phyloP scores from a whole-genome alignment of 2,113 vertebrate genomes.

The Aphelocoma coerulescens region DNA sequence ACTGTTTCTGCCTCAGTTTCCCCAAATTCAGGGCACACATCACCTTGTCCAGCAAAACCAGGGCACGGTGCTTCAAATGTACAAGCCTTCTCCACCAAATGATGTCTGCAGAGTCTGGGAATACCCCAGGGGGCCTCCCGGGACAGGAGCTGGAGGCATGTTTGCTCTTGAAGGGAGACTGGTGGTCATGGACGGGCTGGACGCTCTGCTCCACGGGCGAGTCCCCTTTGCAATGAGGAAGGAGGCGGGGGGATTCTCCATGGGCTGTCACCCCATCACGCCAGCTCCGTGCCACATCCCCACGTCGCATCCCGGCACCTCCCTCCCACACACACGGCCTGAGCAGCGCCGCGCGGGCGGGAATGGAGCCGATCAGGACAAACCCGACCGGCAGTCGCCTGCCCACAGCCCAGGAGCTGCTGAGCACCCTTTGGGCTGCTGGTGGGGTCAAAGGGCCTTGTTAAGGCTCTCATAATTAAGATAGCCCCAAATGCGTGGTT shows the following conservation, averaged over 20 bases:
- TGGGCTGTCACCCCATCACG: fast-evolving
- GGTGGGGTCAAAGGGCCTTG: background rate
- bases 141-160: background rate
- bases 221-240: background rate
- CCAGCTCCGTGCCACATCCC: fast-evolving
- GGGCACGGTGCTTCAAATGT: fast-evolving
- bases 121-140: background rate
- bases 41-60: fast-evolving
- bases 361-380: background rate
- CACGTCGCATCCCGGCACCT: fast-evolving
- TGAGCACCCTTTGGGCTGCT: background rate
- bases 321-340: background rate
- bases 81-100: background rate
- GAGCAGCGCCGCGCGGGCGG: fast-evolving
- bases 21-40: background rate
- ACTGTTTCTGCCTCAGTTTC: background rate
- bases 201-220: fast-evolving
- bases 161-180: background rate
- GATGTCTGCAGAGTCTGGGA: background rate
- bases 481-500: background rate
- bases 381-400: background rate
- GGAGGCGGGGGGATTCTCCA: background rate
- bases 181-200: background rate
- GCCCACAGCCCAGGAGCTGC: background rate
- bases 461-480: background rate